These are phyloP conservation scores for Hecatera dysodea DNA, from an alignment of 2,888 invertebrate species.

Conservation along the genomic window DNA sequence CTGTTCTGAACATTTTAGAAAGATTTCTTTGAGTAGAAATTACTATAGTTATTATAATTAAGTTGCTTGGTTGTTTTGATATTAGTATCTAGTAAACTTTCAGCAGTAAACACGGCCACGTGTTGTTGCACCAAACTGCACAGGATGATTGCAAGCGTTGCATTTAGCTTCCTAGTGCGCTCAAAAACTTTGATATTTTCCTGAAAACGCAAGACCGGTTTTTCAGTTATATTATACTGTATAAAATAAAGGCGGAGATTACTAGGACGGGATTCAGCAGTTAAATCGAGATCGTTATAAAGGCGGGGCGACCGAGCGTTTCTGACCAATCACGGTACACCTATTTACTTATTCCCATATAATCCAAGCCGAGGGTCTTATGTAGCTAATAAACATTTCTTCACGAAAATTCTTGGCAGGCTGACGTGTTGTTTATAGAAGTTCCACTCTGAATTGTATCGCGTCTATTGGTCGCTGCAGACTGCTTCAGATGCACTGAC, in stretches of 20 bases:
- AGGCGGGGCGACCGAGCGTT: slow-evolving; percentile 80
- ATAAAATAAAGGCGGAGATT: slow-evolving; percentile 66
- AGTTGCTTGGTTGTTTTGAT: no score
- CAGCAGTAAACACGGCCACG: rapidly evolving
- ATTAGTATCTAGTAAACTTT: neutral
- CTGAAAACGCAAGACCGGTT: neutral
- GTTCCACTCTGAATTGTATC: neutral
- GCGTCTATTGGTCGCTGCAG: neutral
- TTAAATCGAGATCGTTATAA: slow-evolving; percentile 83
- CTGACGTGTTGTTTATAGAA: neutral
- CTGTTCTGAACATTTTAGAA: neutral
- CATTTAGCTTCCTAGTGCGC: neutral
- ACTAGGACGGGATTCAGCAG: slow-evolving; percentile 64
- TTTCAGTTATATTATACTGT: slow-evolving; percentile 23
- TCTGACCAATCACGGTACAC: slow-evolving; percentile 79
- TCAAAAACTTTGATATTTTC: neutral
- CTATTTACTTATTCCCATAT: slow-evolving; percentile 76
- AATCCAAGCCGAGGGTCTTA: slow-evolving; percentile 71
- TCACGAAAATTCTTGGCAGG: slow-evolving; percentile 46
- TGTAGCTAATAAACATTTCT: slow-evolving; percentile 70
- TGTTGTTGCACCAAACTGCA: slow-evolving; percentile 23
- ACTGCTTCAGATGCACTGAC: neutral
- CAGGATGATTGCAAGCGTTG: slow-evolving; percentile 2
- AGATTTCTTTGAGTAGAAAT: no score
- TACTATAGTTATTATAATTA: neutral